These are phyloP conservation scores for Drosophila bocqueti DNA, from an alignment of 1,140 invertebrate species.

Conservation along the genomic window DNA sequence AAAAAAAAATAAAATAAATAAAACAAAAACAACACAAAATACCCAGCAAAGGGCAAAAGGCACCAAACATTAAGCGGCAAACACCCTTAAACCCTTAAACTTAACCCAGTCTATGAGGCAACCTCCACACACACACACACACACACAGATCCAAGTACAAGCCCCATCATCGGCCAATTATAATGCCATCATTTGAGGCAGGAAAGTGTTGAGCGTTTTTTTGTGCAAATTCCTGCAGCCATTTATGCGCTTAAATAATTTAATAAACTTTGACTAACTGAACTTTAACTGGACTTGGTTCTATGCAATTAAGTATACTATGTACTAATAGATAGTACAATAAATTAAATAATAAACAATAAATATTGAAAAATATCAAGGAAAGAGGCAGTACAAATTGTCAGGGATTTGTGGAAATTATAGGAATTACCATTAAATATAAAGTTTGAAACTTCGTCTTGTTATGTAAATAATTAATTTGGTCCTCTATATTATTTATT, in stretches of 20 bases:
- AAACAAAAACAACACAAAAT: background rate
- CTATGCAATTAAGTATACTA: background rate
- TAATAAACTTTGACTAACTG: background rate
- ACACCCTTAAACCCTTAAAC: conserved; percentile 37
- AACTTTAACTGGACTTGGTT: background rate
- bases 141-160: background rate
- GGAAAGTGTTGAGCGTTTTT: conserved; percentile 6
- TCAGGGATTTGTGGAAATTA: too few species aligned
- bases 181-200: conserved; percentile 5
- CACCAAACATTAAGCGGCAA: background rate
- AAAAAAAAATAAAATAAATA: background rate
- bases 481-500: too few species aligned
- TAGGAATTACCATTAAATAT: too few species aligned
- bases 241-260: conserved; percentile 13
- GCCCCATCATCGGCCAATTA: conserved; percentile 6
- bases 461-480: too few species aligned
- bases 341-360: background rate
- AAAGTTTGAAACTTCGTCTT: too few species aligned
- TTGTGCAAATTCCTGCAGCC: background rate
- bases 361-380: background rate
- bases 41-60: conserved; percentile 1
- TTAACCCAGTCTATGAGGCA: conserved; percentile 30
- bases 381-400: too few species aligned
- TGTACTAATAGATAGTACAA: too few species aligned
- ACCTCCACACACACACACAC: background rate